Conservation (phyloP, 2,888 invertebrate genomes). For the Sphaeridia pumilis region DNA sequence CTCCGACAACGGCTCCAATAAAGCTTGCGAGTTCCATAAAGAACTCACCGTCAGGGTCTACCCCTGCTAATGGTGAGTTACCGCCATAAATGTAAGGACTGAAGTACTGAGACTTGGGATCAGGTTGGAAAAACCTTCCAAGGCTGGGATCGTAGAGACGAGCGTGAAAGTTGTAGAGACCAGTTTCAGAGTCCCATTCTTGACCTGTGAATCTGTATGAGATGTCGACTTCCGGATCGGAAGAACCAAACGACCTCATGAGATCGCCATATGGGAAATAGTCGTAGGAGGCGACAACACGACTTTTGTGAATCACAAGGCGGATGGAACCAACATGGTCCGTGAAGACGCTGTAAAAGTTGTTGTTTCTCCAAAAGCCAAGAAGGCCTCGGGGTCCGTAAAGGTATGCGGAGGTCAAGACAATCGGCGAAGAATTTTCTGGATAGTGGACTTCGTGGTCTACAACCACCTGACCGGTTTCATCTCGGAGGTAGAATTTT, state of each 20-base stretch:
- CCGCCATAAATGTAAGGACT: conserved; percentile 35
- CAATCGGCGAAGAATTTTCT: not conserved
- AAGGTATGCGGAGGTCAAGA: conserved; percentile 10
- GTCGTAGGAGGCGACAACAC: conserved; percentile 35
- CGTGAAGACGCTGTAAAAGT: conserved; percentile 22
- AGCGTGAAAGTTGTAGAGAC: conserved; percentile 34
- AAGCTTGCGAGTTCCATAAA: conserved; percentile 1
- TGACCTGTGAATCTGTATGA: conserved; percentile 32
- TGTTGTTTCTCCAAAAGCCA: conserved; percentile 16
- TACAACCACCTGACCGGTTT: conserved; percentile 12
- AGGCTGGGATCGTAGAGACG: conserved; percentile 33
- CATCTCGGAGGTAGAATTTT: conserved; percentile 14
- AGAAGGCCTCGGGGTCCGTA: conserved; percentile 20
- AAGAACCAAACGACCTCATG: conserved; percentile 21
- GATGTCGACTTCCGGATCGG: conserved; percentile 17
- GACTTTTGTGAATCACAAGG: conserved; percentile 21
- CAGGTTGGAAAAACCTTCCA: conserved; percentile 25
- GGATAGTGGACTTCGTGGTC: conserved; percentile 5
- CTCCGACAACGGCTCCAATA: conserved; percentile 5
- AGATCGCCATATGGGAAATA: conserved; percentile 33
- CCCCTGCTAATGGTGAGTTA: conserved; percentile 16
- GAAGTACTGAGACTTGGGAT: conserved; percentile 24
- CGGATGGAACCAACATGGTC: conserved; percentile 34
- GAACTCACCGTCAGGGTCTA: conserved; percentile 20
- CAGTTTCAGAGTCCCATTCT: conserved; percentile 16